These are phyloP conservation scores for Platycheirus albimanus DNA, from an alignment of 2,888 invertebrate species.

Conservation along the genomic window DNA sequence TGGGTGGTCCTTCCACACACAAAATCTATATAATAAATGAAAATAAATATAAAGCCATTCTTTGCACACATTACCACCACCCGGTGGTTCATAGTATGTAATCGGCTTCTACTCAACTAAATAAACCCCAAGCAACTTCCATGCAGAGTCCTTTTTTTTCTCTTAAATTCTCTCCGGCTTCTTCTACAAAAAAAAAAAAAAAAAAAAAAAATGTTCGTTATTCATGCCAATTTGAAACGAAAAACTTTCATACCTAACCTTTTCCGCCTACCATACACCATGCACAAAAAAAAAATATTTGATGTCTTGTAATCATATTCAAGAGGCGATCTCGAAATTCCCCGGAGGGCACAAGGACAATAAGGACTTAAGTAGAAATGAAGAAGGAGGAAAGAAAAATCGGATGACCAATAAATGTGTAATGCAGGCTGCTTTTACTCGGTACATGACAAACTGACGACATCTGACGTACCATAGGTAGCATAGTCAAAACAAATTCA, in stretches of 20 bases:
- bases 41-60: conserved; percentile 66
- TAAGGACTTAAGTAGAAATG: conserved; percentile 14
- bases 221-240: conserved; percentile 43
- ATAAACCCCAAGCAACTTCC: conserved; percentile 6
- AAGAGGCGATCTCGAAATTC: conserved; percentile 35
- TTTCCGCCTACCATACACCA: not conserved
- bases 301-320: conserved; percentile 62
- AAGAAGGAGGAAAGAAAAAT: conserved; percentile 12
- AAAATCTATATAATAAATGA: conserved; percentile 25
- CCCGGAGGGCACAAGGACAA: conserved; percentile 11
- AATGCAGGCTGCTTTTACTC: conserved; percentile 38
- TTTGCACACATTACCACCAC: conserved; percentile 59
- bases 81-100: conserved; percentile 45
- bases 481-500: conserved; percentile 41
- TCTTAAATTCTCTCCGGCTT: not conserved
- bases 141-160: conserved; percentile 19
- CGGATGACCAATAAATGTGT: conserved; percentile 63
- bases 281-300: conserved; percentile 29
- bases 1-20: conserved; percentile 1
- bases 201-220: too few species aligned
- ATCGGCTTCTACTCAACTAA: conserved; percentile 32
- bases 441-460: conserved; percentile 58
- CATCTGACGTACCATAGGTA: conserved; percentile 47
- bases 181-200: too few species aligned
- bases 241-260: conserved; percentile 24